Conservation (phyloP, 2,113 vertebrate species). For the Motacilla alba region DNA sequence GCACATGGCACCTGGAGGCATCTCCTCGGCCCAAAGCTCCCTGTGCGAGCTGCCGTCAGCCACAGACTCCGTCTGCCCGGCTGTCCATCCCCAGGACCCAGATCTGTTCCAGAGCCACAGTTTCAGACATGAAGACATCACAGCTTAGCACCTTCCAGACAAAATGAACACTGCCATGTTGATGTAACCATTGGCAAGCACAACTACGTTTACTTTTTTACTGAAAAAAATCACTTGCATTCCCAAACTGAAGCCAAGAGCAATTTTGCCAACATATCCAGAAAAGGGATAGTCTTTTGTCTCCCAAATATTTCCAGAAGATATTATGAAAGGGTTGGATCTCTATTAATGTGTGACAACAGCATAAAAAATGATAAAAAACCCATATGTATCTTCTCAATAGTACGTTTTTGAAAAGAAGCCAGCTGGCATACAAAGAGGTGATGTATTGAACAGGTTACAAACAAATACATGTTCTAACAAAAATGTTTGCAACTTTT, state of each 20-base stretch:
- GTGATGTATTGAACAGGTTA: conserved; percentile 25
- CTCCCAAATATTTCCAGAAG: background rate
- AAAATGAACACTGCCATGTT: background rate
- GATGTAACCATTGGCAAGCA: conserved; percentile 35
- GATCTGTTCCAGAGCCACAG: background rate
- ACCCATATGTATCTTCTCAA: background rate
- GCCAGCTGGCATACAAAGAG: conserved; percentile 6
- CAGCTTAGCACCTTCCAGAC: background rate
- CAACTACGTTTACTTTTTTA: background rate
- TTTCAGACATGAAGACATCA: background rate
- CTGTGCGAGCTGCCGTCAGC: rapidly evolving
- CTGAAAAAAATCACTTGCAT: background rate
- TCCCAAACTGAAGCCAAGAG: conserved; percentile 25
- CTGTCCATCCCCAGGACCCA: background rate
- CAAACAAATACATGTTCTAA: conserved; percentile 13
- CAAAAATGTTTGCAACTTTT: background rate
- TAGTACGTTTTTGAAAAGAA: background rate
- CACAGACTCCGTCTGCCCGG: background rate
- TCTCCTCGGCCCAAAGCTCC: rapidly evolving
- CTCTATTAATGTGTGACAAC: background rate
- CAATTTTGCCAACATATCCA: background rate
- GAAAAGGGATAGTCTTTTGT: background rate
- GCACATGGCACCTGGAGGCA: rapidly evolving
- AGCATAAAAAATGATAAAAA: background rate
- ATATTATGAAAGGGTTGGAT: background rate